Base-by-base conservation (phyloP, 2,113 vertebrate species). In the Dolichallabes microphthalmus region DNA sequence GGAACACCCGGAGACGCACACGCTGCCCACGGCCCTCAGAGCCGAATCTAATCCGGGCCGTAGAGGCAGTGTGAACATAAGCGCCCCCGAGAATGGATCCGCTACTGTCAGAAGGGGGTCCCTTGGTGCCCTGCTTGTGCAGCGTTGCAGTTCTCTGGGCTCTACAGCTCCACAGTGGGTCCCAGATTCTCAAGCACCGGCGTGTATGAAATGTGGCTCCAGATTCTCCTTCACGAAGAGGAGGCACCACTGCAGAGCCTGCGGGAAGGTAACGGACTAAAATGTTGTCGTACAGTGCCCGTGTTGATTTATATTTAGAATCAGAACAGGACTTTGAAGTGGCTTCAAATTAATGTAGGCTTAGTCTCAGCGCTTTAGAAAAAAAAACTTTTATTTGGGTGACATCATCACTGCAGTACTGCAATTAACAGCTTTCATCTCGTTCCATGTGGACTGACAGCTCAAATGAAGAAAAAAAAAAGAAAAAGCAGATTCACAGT, bases 211-310 rank as follows among this genome's bases (percentile, higher is more conserved):
- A 93, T 99, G 98, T 81, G 96, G 97, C 90, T 94, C 95, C 90
- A 97, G 95, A 93, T 99, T 99, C 90, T 99, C 98, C 45, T 99
- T 99, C 88, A 99, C 98, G 79, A 98, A 97, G 94, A 95, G 98
- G 90, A 96, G 98, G 87, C 98, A 99, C 90, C 98, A 99, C 90
- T 99, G 98, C 93, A 96, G 98, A 88, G 98, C 98, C 14, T 99
- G 98, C 90, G 98, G 98, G 71, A 99, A 98, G 97, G 98, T 99
- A 94, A 95, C 86, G 20, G 22, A 52, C 53, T 30, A 12, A 61
- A 61, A 85, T 69, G 7, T 63, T 73, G 9, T 39, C n/a, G 27
- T 73, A 4, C 15, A 7, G 19, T 22, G 19, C 68, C 27, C 19
- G 25, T 79, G 32, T 61, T 55, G 22, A 60, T 12, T 22, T 80